phyloP scores from a whole-genome alignment of 2,888 invertebrate species.

The Mesochorus sp. region DNA sequence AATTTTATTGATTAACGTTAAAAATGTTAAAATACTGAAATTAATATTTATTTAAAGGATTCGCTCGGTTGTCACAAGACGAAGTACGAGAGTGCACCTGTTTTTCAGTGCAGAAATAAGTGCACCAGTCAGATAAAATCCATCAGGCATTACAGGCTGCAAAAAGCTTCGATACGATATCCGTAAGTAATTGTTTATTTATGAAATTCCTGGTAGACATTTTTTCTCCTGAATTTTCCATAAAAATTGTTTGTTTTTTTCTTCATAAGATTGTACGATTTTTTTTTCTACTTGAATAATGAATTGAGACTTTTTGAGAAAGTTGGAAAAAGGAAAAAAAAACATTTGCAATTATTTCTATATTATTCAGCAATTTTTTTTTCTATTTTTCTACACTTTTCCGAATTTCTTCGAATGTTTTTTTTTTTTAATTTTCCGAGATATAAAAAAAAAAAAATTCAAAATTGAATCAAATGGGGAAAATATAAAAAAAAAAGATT shows the following conservation, averaged over 20 bases:
- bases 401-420: too few relatives aligned
- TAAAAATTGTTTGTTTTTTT: neutral
- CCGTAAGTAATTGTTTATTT: slow-evolving; percentile 63
- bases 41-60: slow-evolving; percentile 43
- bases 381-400: neutral
- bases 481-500: too few relatives aligned
- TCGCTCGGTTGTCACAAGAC: slow-evolving; percentile 67
- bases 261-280: neutral
- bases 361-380: neutral
- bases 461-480: too few relatives aligned
- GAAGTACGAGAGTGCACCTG: slow-evolving; percentile 67
- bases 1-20: slow-evolving; percentile 9
- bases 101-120: slow-evolving; percentile 71
- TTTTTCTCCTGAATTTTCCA: neutral
- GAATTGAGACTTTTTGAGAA: too few relatives aligned
- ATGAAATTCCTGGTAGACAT: too few relatives aligned
- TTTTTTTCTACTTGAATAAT: too few relatives aligned
- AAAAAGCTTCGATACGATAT: slow-evolving; percentile 69
- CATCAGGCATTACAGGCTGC: slow-evolving; percentile 71
- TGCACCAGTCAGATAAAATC: slow-evolving; percentile 72
- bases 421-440: too few relatives aligned
- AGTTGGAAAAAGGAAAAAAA: too few relatives aligned
- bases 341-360: too few relatives aligned
- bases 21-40: neutral
- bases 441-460: too few relatives aligned